Conservation (phyloP, 37 sponge, comb jelly and placozoan genomes). For the Halisarca cf. caerulea region DNA sequence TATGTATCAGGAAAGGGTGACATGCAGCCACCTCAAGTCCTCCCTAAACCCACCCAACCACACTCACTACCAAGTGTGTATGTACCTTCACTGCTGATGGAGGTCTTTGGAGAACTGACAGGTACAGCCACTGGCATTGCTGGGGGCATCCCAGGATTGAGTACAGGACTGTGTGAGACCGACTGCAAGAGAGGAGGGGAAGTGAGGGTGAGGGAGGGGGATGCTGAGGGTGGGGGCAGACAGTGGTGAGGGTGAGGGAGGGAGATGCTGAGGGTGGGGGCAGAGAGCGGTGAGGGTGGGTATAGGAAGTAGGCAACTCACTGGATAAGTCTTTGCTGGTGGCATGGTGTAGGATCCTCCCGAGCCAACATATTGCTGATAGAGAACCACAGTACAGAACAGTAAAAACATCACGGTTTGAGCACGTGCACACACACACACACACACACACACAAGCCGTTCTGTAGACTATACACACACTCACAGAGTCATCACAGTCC, state of each 20-base stretch:
- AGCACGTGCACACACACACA: not conserved
- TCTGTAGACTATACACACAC: slow-evolving; percentile 7
- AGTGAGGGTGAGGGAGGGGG: no score
- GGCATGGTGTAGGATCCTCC: not conserved
- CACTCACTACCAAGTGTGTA: no score
- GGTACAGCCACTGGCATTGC: slow-evolving; percentile 27
- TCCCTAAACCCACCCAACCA: no score
- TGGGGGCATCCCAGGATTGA: not conserved
- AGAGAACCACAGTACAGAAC: not conserved
- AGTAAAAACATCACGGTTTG: not conserved
- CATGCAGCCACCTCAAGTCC: no score
- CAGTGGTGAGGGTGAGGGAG: no score
- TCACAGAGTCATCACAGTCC: slow-evolving; percentile 9
- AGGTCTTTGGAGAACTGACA: slow-evolving; percentile 8
- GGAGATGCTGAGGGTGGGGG: no score
- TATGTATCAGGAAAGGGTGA: no score
- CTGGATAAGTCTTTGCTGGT: not conserved
- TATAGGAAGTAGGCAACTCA: no score
- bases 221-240: no score
- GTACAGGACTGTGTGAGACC: no score
- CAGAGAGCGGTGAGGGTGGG: no score
- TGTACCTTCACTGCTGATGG: slow-evolving; percentile 18
- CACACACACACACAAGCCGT: slow-evolving; percentile 16
- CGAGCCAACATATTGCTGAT: not conserved
- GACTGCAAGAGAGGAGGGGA: no score